phyloP scores from a whole-genome alignment of 2,888 invertebrate species.

The Spialia ferax region DNA sequence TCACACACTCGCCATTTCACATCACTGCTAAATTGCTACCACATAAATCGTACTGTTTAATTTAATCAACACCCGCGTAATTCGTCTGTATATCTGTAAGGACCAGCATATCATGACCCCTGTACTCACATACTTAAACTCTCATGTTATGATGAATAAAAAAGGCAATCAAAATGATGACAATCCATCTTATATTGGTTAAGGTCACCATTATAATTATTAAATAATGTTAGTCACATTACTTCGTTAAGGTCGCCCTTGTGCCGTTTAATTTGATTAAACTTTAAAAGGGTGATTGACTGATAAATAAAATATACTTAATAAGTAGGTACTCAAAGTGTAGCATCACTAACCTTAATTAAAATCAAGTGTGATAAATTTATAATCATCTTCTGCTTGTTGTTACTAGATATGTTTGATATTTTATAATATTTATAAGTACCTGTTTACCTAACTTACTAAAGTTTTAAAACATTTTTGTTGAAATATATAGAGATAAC shows the following conservation, averaged over 20 bases:
- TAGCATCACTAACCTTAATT: neutral
- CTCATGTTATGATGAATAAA: slow-evolving; percentile 44
- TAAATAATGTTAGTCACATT: slow-evolving; percentile 68
- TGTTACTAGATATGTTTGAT: no score
- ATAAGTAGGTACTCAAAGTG: neutral
- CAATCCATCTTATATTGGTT: slow-evolving; percentile 44
- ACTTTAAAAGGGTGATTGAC: slow-evolving; percentile 50
- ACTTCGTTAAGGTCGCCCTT: slow-evolving; percentile 58
- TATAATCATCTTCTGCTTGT: neutral
- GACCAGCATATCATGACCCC: slow-evolving; percentile 61
- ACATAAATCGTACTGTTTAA: slow-evolving; percentile 83
- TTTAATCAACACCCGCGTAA: slow-evolving; percentile 82
- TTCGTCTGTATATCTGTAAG: slow-evolving; percentile 55
- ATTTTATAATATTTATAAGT: no score
- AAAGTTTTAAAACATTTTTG: no score
- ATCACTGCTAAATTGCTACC: slow-evolving; percentile 82
- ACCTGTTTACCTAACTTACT: no score
- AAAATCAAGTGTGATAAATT: neutral
- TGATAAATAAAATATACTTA: slow-evolving; percentile 19
- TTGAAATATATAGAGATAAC: no score
- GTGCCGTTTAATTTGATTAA: slow-evolving; percentile 55
- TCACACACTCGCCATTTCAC: slow-evolving; percentile 69
- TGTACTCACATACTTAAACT: slow-evolving; percentile 50
- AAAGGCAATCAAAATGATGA: slow-evolving; percentile 31
- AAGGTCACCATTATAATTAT: slow-evolving; percentile 55